Evolutionary conservation across 2,888 invertebrate species (phyloP).

Genomic region (Chouioia cunea): DNA sequence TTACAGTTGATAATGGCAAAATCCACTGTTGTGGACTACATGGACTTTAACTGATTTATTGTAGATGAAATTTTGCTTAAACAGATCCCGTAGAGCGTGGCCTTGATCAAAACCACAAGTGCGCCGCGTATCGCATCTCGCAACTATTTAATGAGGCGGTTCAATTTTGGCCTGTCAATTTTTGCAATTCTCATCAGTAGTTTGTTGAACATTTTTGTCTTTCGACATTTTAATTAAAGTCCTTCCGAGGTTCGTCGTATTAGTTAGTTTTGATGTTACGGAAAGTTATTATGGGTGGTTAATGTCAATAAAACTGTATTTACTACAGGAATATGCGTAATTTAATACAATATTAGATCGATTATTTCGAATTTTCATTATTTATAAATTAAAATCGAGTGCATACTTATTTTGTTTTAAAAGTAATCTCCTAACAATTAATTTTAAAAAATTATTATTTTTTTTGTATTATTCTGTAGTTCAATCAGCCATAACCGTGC

Average conservation of each 20-base stretch:
- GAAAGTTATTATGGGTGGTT: no score
- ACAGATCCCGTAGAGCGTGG: conserved; percentile 1
- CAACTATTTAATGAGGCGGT: conserved; percentile 44
- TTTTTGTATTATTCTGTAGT: no score
- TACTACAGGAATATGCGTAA: no score
- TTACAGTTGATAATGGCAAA: conserved; percentile 35
- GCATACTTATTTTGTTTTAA: no score
- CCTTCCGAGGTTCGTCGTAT: not conserved
- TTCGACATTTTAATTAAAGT: not conserved
- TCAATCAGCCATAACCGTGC: no score
- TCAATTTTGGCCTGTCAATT: conserved; percentile 23
- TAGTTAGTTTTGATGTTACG: no score
- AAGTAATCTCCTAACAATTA: no score
- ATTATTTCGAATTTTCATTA: no score
- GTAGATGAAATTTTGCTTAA: conserved; percentile 27
- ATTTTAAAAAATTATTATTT: no score
- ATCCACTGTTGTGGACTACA: conserved; percentile 24
- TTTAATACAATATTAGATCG: no score
- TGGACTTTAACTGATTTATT: conserved; percentile 40
- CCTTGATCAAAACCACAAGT: conserved; percentile 32
- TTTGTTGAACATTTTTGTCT: not conserved
- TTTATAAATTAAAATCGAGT: no score
- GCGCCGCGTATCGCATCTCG: not conserved
- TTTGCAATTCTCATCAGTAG: conserved; percentile 8
- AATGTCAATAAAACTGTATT: no score